phyloP scores from a whole-genome alignment of 2,888 invertebrate genomes.

The Dryocosmus kuriphilus region DNA sequence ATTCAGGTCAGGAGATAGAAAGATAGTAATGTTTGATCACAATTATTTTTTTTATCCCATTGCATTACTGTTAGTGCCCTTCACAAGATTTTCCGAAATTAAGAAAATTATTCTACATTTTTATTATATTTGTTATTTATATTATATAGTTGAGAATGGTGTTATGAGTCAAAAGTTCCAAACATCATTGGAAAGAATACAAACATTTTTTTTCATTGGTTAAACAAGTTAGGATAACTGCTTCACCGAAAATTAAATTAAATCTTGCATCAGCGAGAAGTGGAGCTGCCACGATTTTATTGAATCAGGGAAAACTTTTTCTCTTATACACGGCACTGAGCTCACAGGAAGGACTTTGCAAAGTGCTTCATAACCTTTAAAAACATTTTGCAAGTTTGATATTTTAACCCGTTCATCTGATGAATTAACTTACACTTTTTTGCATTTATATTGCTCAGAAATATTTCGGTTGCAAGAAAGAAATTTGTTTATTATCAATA shows the following conservation, averaged over 20 bases:
- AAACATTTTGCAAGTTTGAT: background rate
- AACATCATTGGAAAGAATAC: too few relatives aligned
- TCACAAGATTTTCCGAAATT: background rate
- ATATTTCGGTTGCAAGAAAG: too few relatives aligned
- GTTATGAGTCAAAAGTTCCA: too few relatives aligned
- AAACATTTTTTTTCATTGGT: background rate
- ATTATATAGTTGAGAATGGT: too few relatives aligned
- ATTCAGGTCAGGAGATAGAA: too few relatives aligned
- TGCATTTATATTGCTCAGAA: too few relatives aligned
- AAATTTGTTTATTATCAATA: too few relatives aligned
- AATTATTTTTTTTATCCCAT: too few relatives aligned
- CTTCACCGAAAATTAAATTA: background rate
- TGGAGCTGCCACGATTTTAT: background rate
- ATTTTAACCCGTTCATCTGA: background rate
- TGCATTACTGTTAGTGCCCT: background rate
- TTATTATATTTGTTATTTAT: background rate
- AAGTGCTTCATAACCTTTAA: constrained; percentile 2
- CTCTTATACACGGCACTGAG: too few relatives aligned
- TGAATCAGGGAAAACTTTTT: background rate
- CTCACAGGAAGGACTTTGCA: background rate
- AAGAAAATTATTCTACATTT: background rate
- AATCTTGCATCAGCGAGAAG: background rate
- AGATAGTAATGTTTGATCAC: too few relatives aligned
- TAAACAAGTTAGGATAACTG: background rate
- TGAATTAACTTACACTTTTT: background rate